A percentile compares a stretch with the other conserved stretches of the same genome.
phyloP scores from a whole-genome alignment of 2,797 vertebrate genomes.

The Cynodonichthys magdalenae region DNA sequence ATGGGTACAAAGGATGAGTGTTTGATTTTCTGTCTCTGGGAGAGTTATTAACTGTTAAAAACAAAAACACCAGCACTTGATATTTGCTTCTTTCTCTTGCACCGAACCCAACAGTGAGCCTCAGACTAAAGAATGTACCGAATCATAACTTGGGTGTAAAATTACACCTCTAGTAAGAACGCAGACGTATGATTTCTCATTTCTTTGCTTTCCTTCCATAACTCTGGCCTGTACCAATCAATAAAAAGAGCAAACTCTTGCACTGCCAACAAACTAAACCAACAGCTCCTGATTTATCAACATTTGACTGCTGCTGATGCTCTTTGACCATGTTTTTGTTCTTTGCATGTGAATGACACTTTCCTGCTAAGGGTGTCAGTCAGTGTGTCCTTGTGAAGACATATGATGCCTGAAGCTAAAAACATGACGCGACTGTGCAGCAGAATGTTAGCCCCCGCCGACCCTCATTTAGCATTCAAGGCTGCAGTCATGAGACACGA shows the following conservation, averaged over 20 bases:
- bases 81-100: too few relatives aligned
- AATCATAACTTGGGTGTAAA: too few relatives aligned
- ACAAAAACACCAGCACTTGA: too few relatives aligned
- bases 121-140: too few relatives aligned
- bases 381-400: slow-evolving; percentile 63
- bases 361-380: slow-evolving; percentile 30
- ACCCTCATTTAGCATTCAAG: slow-evolving; percentile 57
- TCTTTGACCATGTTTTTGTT: neutral
- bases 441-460: slow-evolving; percentile 23
- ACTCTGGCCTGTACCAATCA: neutral
- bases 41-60: too few relatives aligned
- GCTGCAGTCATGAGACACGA: slow-evolving; percentile 35
- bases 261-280: neutral
- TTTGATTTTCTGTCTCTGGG: too few relatives aligned
- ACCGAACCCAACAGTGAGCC: too few relatives aligned
- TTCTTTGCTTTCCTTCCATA: neutral
- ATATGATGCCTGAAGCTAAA: slow-evolving; percentile 34
- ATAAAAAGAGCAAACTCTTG: neutral
- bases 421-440: slow-evolving; percentile 49
- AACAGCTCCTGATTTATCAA: neutral
- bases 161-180: too few relatives aligned
- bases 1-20: too few relatives aligned
- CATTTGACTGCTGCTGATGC: neutral
- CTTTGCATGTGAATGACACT: slow-evolving; percentile 9
- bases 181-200: neutral